These are phyloP conservation scores for Eubasilissa splendida DNA, from an alignment of 2,888 invertebrate species.

Conservation along the genomic window DNA sequence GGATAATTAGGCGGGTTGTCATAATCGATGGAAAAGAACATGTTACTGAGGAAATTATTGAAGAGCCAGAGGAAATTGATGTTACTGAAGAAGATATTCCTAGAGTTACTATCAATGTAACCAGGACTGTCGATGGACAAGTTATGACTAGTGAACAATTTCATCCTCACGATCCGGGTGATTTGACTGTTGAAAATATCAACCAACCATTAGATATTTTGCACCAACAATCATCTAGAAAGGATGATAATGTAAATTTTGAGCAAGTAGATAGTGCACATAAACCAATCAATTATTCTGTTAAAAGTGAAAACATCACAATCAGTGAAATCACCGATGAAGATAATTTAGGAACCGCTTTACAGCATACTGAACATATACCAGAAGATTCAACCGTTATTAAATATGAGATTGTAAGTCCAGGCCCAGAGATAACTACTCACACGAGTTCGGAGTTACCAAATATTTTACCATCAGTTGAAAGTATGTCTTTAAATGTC, in stretches of 20 bases:
- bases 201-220: constrained; percentile 31
- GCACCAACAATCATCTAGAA: constrained; percentile 41
- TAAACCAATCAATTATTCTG: constrained; percentile 51
- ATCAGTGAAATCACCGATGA: constrained; percentile 45
- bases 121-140: constrained; percentile 72
- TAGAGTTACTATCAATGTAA: constrained; percentile 78
- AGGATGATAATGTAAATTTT: constrained; percentile 56
- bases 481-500: constrained; percentile 4
- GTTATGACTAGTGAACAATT: constrained; percentile 62
- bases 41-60: constrained; percentile 86
- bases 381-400: constrained; percentile 18
- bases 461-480: neutral
- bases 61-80: constrained; percentile 87
- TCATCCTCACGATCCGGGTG: constrained; percentile 50
- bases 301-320: constrained; percentile 26
- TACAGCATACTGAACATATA: constrained; percentile 6
- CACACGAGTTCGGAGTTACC: neutral
- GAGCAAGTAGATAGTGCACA: constrained; percentile 57
- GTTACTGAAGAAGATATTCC: constrained; percentile 82
- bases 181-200: constrained; percentile 31
- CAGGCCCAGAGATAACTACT: neutral
- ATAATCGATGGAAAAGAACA: constrained; percentile 89
- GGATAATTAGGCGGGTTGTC: constrained; percentile 83
- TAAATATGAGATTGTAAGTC: constrained; percentile 6
- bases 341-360: constrained; percentile 12